These are phyloP conservation scores for Dynastes grantii DNA, from an alignment of 2,888 invertebrate genomes.

Conservation along the genomic window DNA sequence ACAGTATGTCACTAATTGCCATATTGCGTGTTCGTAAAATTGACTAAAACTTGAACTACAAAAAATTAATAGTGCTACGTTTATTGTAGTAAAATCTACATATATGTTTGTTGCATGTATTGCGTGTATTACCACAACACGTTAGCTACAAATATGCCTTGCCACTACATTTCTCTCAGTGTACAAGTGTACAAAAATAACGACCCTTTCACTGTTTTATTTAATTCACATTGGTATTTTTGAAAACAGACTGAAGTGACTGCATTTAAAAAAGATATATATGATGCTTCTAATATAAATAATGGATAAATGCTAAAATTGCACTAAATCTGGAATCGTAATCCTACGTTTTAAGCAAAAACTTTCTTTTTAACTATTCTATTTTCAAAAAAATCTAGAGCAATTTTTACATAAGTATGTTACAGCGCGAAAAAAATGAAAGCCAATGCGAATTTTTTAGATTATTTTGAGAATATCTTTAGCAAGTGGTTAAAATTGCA, in stretches of 20 bases:
- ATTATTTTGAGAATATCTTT: neutral
- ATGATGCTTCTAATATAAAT: neutral
- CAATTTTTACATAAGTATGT: neutral
- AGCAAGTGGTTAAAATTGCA: neutral
- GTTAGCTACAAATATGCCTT: too few species aligned
- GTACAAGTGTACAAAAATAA: too few species aligned
- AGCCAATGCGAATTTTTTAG: neutral
- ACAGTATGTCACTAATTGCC: too few species aligned
- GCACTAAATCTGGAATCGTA: neutral
- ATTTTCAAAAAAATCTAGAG: constrained; percentile 2
- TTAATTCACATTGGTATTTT: neutral
- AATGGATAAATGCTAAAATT: constrained; percentile 9
- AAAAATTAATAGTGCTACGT: too few species aligned
- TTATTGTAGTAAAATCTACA: too few species aligned
- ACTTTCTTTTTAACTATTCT: constrained; percentile 5
- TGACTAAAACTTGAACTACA: too few species aligned
- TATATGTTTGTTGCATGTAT: too few species aligned
- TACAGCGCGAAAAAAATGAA: neutral
- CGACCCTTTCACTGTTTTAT: too few species aligned
- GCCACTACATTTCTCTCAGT: too few species aligned
- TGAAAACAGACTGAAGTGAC: neutral
- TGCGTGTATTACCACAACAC: too few species aligned
- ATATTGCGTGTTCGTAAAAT: too few species aligned
- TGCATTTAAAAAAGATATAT: neutral
- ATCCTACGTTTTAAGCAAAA: neutral